phyloP scores from a whole-genome alignment of 23 tunicate species.

The Clavelina lepadiformis region DNA sequence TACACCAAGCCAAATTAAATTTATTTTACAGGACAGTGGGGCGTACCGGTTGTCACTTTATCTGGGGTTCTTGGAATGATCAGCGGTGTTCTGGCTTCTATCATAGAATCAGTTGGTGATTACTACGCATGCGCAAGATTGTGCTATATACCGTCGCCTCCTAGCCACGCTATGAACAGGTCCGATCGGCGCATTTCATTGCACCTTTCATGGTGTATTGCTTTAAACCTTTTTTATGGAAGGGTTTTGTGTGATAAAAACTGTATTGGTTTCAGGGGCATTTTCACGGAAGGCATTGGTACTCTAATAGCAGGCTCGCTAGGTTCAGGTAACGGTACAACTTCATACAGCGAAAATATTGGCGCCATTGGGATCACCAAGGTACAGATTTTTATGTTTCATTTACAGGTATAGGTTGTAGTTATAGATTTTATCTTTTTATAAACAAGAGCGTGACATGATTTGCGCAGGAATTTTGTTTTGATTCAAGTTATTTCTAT shows the following conservation, averaged over 20 bases:
- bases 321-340: conserved; percentile 88
- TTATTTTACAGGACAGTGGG: conserved; percentile 71
- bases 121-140: conserved; percentile 89
- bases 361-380: conserved; percentile 92
- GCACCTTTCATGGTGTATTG: too few relatives aligned
- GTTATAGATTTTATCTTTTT: neutral
- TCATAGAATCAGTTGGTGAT: conserved; percentile 81
- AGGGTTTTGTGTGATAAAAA: neutral
- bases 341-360: conserved; percentile 91
- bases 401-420: too few relatives aligned
- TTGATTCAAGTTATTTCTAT: too few relatives aligned
- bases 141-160: conserved; percentile 57
- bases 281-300: conserved; percentile 86
- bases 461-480: neutral
- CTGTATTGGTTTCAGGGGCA: conserved; percentile 39
- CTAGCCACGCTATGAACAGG: conserved; percentile 87
- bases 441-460: neutral
- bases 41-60: conserved; percentile 49
- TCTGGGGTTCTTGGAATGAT: conserved; percentile 80
- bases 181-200: neutral
- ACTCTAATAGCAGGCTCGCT: conserved; percentile 74
- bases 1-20: too few relatives aligned
- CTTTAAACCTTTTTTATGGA: too few relatives aligned
- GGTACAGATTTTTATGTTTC: too few relatives aligned
- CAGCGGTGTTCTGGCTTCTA: conserved; percentile 77